phyloP scores from a whole-genome alignment of 2,888 invertebrate species.

The Nomada fucata region DNA sequence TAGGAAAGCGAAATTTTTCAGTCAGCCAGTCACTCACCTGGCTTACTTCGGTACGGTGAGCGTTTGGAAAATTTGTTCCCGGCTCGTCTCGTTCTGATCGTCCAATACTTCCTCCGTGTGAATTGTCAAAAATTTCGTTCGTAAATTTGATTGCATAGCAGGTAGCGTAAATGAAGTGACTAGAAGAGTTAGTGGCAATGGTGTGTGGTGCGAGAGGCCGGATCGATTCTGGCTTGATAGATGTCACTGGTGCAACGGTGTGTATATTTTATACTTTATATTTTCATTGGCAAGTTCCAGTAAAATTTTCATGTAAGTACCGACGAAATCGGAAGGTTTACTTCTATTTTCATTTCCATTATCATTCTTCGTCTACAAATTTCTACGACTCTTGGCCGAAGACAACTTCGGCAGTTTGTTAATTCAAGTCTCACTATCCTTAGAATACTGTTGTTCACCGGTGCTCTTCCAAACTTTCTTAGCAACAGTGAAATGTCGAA shows the following conservation, averaged over 20 bases:
- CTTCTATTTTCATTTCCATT: too few relatives aligned
- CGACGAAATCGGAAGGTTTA: too few relatives aligned
- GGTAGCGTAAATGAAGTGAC: neutral
- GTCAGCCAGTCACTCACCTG: constrained; percentile 83
- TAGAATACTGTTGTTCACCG: too few relatives aligned
- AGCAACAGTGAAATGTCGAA: too few relatives aligned
- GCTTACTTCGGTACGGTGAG: constrained; percentile 79
- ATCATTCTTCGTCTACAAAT: too few relatives aligned
- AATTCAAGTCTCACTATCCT: too few relatives aligned
- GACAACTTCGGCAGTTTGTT: too few relatives aligned
- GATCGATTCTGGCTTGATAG: neutral
- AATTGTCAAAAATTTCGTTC: neutral
- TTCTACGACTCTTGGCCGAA: too few relatives aligned
- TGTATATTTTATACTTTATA: neutral
- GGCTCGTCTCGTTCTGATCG: neutral
- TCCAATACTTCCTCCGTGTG: neutral
- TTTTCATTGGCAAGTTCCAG: neutral
- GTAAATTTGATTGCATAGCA: neutral
- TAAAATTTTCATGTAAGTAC: neutral
- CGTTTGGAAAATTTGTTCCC: constrained; percentile 68
- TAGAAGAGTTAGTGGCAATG: constrained; percentile 15
- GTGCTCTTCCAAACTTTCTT: too few relatives aligned
- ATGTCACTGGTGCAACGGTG: neutral
- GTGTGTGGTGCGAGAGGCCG: constrained; percentile 24
- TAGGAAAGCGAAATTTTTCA: constrained; percentile 82